phyloP scores from a whole-genome alignment of 2,797 vertebrate species.

The Thripadectes ignobilis region DNA sequence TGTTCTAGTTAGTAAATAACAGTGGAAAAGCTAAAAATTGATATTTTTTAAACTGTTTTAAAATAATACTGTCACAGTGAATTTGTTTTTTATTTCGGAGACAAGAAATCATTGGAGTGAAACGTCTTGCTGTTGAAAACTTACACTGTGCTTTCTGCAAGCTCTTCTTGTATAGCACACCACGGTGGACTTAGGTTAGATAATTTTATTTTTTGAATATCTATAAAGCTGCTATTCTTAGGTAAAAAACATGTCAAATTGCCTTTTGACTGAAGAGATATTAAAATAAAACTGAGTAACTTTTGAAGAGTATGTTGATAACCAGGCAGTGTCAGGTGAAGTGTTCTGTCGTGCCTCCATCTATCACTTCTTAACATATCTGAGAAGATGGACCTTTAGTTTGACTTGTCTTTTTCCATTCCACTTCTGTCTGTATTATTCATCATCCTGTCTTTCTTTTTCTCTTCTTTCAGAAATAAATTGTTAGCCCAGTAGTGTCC shows the following conservation, averaged over 20 bases:
- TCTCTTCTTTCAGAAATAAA: not conserved
- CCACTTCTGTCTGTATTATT: not conserved
- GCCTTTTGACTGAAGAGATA: not conserved
- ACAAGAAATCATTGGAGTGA: slow-evolving; percentile 16
- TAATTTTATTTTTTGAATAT: slow-evolving; percentile 4
- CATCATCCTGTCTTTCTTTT: not conserved
- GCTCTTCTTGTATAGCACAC: not conserved
- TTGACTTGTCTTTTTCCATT: not conserved
- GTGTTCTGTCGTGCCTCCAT: not conserved
- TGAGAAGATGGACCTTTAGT: not conserved
- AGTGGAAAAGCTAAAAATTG: not conserved
- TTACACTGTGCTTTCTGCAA: not conserved
- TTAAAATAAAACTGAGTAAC: slow-evolving; percentile 11
- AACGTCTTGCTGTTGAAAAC: not conserved
- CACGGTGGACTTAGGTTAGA: not conserved
- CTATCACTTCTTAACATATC: not conserved
- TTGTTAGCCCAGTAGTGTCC: not conserved
- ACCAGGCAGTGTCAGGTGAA: not conserved
- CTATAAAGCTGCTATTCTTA: not conserved
- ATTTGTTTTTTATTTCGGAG: slow-evolving; percentile 35
- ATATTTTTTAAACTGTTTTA: not conserved
- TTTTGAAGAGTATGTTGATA: slow-evolving; percentile 11
- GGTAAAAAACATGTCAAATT: not conserved
- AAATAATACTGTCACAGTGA: not conserved
- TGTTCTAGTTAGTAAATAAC: slow-evolving; percentile 14